Evolutionary conservation across 2,888 invertebrate species (phyloP).

Genomic region (Megamerina dolium): DNA sequence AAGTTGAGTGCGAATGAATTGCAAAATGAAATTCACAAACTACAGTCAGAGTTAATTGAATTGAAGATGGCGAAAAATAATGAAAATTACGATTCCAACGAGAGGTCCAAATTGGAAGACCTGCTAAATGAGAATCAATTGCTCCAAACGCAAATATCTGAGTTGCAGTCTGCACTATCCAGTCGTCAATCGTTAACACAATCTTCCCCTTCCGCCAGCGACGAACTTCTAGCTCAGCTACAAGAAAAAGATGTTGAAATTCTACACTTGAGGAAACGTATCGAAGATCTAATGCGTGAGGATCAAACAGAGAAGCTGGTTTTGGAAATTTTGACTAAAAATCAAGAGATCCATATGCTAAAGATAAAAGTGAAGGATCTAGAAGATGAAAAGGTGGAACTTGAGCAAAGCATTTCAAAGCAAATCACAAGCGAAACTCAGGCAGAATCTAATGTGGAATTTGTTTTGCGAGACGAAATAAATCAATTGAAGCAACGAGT

Average conservation of each 20-base stretch:
- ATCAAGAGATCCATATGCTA: conserved; percentile 48
- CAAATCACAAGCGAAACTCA: conserved; percentile 33
- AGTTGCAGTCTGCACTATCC: neutral
- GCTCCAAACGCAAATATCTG: conserved; percentile 1
- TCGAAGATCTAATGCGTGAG: conserved; percentile 49
- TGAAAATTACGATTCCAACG: neutral
- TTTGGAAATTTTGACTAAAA: conserved; percentile 43
- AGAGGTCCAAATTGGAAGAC: neutral
- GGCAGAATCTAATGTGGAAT: conserved; percentile 11
- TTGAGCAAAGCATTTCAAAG: conserved; percentile 40
- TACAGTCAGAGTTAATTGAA: neutral
- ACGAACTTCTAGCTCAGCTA: conserved; percentile 33
- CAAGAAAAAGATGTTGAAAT: conserved; percentile 45
- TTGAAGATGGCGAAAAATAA: neutral
- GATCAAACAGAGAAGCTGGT: conserved; percentile 46
- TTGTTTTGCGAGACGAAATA: conserved; percentile 2
- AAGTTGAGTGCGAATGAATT: conserved; percentile 1
- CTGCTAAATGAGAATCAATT: neutral
- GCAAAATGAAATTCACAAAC: neutral
- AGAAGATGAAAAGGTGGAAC: conserved; percentile 47
- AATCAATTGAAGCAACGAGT: conserved; percentile 29
- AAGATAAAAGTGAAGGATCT: conserved; percentile 49
- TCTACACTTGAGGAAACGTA: conserved; percentile 41
- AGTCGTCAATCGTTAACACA: neutral
- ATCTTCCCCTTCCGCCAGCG: conserved; percentile 5